phyloP scores from a whole-genome alignment of 2,888 invertebrate genomes.

The Lampropteryx suffumata region DNA sequence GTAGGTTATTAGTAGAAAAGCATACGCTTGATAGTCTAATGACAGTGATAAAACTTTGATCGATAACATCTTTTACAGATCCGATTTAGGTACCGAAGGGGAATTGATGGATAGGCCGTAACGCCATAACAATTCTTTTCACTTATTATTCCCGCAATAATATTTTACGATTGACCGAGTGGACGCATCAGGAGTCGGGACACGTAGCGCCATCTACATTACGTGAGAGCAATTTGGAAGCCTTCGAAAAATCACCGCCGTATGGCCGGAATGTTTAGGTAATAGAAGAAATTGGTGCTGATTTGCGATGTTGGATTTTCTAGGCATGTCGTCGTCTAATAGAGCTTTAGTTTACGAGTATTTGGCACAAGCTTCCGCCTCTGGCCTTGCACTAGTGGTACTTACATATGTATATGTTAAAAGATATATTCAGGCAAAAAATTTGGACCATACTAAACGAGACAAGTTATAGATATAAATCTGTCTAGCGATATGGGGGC shows the following conservation, averaged over 20 bases:
- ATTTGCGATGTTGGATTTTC: too few species aligned
- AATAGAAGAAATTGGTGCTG: slow-evolving; percentile 4
- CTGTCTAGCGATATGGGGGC: too few species aligned
- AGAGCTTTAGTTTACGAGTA: too few species aligned
- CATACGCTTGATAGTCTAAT: too few species aligned
- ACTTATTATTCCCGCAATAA: slow-evolving; percentile 29
- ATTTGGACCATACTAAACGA: too few species aligned
- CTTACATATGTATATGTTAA: too few species aligned
- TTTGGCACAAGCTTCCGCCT: too few species aligned
- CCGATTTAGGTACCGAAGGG: not conserved
- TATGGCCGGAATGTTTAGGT: slow-evolving; percentile 29
- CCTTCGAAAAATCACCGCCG: slow-evolving; percentile 30
- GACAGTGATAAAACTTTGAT: not conserved
- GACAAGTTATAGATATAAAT: too few species aligned
- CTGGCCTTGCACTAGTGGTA: too few species aligned
- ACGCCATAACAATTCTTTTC: slow-evolving; percentile 22
- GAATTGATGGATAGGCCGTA: slow-evolving; percentile 18
- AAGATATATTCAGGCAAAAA: too few species aligned
- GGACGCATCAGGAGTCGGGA: slow-evolving; percentile 16
- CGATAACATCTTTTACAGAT: not conserved
- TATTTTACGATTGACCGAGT: slow-evolving; percentile 37
- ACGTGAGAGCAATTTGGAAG: slow-evolving; percentile 37
- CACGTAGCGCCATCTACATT: slow-evolving; percentile 39
- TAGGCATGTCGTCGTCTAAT: too few species aligned
- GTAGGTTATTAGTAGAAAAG: too few species aligned